A percentile compares a stretch with the other conserved stretches of the same genome.
Evolutionary conservation across 2,797 vertebrate species (phyloP).

Genomic region (Linurgus olivaceus): DNA sequence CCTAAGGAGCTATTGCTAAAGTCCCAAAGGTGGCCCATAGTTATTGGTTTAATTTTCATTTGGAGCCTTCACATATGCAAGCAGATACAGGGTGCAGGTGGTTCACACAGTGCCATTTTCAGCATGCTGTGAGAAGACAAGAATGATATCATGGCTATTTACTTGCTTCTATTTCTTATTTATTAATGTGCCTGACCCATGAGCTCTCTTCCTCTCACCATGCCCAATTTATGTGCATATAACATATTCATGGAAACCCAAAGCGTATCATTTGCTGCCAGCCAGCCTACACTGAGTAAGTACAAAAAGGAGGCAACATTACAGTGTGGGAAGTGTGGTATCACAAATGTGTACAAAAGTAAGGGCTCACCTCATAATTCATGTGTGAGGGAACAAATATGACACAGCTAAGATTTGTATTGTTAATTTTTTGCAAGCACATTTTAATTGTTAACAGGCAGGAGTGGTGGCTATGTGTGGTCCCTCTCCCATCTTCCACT

Average conservation of each 20-base stretch:
- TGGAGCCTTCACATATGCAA: not conserved
- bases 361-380: slow-evolving; percentile 38
- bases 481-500: slow-evolving; percentile 29
- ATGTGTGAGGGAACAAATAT: not conserved
- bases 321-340: slow-evolving; percentile 13
- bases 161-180: not conserved
- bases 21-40: not conserved
- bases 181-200: not conserved
- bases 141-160: not conserved
- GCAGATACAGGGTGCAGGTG: not conserved
- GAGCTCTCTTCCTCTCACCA: not conserved
- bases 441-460: slow-evolving; percentile 61
- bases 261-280: not conserved
- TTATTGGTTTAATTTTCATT: not conserved
- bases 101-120: not conserved
- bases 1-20: not conserved
- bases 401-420: slow-evolving; percentile 19
- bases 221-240: not conserved
- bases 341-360: slow-evolving; percentile 1
- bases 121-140: not conserved
- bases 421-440: slow-evolving; percentile 30
- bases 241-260: not conserved
- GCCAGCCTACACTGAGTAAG: not conserved
- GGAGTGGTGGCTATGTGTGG: slow-evolving; percentile 48
- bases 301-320: not conserved